These are phyloP conservation scores for Tauraco erythrolophus DNA, from an alignment of 2,113 vertebrate genomes.

Conservation along the genomic window DNA sequence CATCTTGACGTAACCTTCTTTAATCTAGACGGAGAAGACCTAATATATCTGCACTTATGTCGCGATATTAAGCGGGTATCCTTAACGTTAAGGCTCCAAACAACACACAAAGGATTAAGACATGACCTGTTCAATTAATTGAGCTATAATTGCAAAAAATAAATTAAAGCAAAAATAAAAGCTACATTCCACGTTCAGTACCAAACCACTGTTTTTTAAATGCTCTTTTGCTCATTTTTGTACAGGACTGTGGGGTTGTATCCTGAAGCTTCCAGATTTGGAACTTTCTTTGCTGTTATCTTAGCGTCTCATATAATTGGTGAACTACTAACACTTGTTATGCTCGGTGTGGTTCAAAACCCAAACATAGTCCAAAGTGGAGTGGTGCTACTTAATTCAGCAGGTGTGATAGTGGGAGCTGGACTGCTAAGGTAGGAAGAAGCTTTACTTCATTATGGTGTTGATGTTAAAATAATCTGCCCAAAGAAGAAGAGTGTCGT, in stretches of 20 bases:
- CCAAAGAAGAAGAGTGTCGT: neutral
- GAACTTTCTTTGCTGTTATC: slow-evolving; percentile 87
- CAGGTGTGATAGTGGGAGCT: slow-evolving; percentile 88
- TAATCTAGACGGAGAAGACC: neutral
- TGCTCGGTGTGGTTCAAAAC: slow-evolving; percentile 91
- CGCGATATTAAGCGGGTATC: accelerated
- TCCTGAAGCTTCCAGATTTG: slow-evolving; percentile 86
- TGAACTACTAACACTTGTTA: slow-evolving; percentile 88
- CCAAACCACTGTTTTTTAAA: neutral
- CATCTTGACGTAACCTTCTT: neutral
- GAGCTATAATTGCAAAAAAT: neutral
- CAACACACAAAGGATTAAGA: neutral
- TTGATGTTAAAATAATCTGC: neutral
- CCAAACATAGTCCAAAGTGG: slow-evolving; percentile 89
- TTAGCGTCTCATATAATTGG: slow-evolving; percentile 88
- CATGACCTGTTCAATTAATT: neutral
- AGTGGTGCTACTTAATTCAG: slow-evolving; percentile 87
- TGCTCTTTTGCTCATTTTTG: neutral
- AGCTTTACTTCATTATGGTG: neutral
- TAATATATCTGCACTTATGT: neutral
- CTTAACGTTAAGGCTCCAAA: neutral
- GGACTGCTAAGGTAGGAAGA: slow-evolving; percentile 88
- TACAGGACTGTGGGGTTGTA: slow-evolving; percentile 87
- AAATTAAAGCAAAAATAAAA: neutral
- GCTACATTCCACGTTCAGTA: neutral